Base-by-base conservation (phyloP, 2,113 vertebrate genomes). In the Perognathus longimembris region DNA sequence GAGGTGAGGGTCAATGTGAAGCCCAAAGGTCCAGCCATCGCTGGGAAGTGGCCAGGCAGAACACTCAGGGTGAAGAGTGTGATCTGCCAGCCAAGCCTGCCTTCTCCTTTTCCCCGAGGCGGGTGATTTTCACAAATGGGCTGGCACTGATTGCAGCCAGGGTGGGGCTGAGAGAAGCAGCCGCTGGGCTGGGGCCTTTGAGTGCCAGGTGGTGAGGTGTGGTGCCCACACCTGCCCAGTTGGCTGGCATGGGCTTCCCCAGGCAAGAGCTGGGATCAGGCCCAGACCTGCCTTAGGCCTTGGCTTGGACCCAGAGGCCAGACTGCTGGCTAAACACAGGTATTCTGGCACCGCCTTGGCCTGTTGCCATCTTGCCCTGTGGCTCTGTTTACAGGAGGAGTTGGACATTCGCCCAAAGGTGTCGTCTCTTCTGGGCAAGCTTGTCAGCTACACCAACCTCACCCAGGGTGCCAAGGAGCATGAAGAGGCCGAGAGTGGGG, bases 321-420 rank as follows among this genome's bases (percentile, higher is more conserved):
- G 83, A 71, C 83, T 81, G 73, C 82, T 96, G 85, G 75, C 90
- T 90, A 61, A 67, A 83, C 50, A 76, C 63, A 94, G 86, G 92
- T 96, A 94, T 89, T 77, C 91, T 73, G 84, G 66, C 5, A 36
- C 85, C 34, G 26, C 59, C 54, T 17, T 86, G 94, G 94, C 90
- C 57, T 45, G 0, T 32, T 89, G 88, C 94, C 92, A 95, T 74
- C 87, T 71, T 75, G 87, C 84, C 89, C 90, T 87, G 18, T 87
- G 90, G 24, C 61, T 97, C 85, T 88, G 95, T 96, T 96, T 94
- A 71, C 97, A 99, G 99, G 99, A 99, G 94, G 99, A 99, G 78
- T 98, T 99, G 97, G 99, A 99, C 97, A 99, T 99, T 94, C 98
- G 99, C 73, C 99, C 99, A 0, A 99, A 99, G 94, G 99, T 99